phyloP scores from a whole-genome alignment of 1,140 invertebrate species.

The Venturia canescens region DNA sequence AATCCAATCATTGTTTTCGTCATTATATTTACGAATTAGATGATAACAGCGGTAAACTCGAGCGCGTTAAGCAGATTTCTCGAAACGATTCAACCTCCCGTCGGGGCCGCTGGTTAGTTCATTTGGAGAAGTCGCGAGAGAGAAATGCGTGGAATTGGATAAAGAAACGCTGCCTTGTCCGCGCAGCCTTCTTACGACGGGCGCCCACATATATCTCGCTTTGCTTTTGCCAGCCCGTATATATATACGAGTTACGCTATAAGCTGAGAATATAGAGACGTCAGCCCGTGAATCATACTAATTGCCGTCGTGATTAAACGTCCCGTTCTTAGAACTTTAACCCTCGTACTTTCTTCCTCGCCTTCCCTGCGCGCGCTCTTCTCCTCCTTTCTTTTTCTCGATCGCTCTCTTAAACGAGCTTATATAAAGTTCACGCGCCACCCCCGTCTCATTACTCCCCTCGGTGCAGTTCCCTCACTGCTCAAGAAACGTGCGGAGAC shows the following conservation, averaged over 20 bases:
- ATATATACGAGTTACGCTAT: background rate
- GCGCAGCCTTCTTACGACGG: slow-evolving; percentile 18
- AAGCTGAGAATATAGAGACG: slow-evolving; percentile 63
- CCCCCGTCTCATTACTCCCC: slow-evolving; percentile 43
- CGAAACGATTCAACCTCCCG: slow-evolving; percentile 33
- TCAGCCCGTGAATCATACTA: slow-evolving; percentile 73
- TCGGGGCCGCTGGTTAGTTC: slow-evolving; percentile 60
- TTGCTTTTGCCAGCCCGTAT: background rate
- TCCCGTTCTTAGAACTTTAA: slow-evolving; percentile 71
- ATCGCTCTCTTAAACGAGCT: background rate
- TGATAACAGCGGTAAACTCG: background rate
- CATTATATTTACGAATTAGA: background rate
- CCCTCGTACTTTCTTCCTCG: slow-evolving; percentile 58
- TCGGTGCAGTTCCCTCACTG: background rate
- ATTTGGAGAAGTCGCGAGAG: slow-evolving; percentile 65
- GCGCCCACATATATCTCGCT: background rate
- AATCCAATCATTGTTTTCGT: background rate
- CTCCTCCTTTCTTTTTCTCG: background rate
- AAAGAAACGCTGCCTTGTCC: slow-evolving; percentile 60
- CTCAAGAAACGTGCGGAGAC: slow-evolving; percentile 3
- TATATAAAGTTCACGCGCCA: slow-evolving; percentile 28
- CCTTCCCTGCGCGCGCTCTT: slow-evolving; percentile 45
- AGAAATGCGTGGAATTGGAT: slow-evolving; percentile 65
- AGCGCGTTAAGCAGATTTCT: slow-evolving; percentile 15
- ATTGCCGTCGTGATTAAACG: slow-evolving; percentile 73